Conservation (phyloP, 2,888 invertebrate genomes). For the Anthophora plumipes region DNA sequence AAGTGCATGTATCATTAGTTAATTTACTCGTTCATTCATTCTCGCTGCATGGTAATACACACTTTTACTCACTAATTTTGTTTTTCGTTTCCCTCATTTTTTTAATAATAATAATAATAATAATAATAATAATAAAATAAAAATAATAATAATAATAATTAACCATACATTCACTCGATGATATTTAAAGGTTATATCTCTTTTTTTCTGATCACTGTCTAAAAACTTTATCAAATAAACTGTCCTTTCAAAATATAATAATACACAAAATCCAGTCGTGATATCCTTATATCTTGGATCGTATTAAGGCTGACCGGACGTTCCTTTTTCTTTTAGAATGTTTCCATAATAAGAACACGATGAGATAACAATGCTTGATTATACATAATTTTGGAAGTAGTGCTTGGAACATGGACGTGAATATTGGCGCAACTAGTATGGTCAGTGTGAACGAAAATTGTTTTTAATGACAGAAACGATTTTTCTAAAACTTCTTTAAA, state of each 20-base stretch:
- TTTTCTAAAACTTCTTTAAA: constrained; percentile 44
- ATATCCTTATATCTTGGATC: constrained; percentile 47
- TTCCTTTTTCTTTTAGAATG: constrained; percentile 44
- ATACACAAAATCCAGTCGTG: constrained; percentile 53
- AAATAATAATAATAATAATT: constrained; percentile 63
- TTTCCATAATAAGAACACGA: constrained; percentile 47
- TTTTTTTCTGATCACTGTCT: constrained; percentile 34
- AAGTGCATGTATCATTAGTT: constrained; percentile 81
- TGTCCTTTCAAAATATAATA: constrained; percentile 44
- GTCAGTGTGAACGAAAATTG: constrained; percentile 52
- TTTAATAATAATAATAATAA: constrained; percentile 44
- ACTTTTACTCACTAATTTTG: constrained; percentile 69
- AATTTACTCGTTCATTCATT: constrained; percentile 75
- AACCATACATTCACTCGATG: constrained; percentile 68
- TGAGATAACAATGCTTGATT: constrained; percentile 52
- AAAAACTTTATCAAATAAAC: constrained; percentile 44
- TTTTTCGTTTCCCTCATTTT: constrained; percentile 63
- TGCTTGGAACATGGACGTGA: constrained; percentile 65
- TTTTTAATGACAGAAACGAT: constrained; percentile 52
- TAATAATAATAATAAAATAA: constrained; percentile 61
- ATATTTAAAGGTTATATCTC: constrained; percentile 59
- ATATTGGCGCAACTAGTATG: constrained; percentile 57
- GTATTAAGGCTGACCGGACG: constrained; percentile 64
- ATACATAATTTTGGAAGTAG: constrained; percentile 54
- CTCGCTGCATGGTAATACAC: constrained; percentile 68